These are phyloP conservation scores for Acridotheres tristis DNA, from an alignment of 2,797 vertebrate species.

Conservation along the genomic window DNA sequence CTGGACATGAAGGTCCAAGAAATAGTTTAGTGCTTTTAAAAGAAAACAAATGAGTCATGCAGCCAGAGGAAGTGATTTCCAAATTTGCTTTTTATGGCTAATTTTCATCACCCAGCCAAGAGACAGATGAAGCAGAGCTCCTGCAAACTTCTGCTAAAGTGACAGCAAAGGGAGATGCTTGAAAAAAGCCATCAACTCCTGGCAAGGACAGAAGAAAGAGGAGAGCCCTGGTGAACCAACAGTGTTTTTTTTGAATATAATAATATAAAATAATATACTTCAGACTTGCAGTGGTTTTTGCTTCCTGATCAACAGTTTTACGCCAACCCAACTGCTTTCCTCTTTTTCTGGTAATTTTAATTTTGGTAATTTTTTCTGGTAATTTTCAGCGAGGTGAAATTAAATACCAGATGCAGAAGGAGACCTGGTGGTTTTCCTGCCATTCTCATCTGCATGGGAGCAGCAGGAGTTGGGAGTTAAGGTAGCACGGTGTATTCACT, in stretches of 20 bases:
- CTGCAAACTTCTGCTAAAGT: neutral
- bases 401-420: accelerated
- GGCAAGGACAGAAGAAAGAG: neutral
- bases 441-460: neutral
- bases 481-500: neutral
- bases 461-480: neutral
- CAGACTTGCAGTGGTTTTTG: slow-evolving; percentile 1
- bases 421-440: neutral
- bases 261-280: slow-evolving; percentile 1
- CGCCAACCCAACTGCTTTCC: neutral
- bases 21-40: neutral
- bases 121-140: neutral
- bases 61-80: neutral
- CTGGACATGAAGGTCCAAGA: neutral
- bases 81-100: neutral
- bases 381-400: neutral
- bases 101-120: neutral
- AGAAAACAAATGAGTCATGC: neutral
- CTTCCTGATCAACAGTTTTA: slow-evolving; percentile 25
- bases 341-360: slow-evolving; percentile 1
- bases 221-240: neutral
- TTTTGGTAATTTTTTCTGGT: neutral
- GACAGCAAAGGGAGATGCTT: neutral
- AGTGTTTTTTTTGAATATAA: neutral
- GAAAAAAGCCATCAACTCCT: neutral